Percentiles rank a stretch among this genome's conserved stretches.
Evolutionary conservation across 2,797 vertebrate species (phyloP).

Genomic region (Ceryle rudis): DNA sequence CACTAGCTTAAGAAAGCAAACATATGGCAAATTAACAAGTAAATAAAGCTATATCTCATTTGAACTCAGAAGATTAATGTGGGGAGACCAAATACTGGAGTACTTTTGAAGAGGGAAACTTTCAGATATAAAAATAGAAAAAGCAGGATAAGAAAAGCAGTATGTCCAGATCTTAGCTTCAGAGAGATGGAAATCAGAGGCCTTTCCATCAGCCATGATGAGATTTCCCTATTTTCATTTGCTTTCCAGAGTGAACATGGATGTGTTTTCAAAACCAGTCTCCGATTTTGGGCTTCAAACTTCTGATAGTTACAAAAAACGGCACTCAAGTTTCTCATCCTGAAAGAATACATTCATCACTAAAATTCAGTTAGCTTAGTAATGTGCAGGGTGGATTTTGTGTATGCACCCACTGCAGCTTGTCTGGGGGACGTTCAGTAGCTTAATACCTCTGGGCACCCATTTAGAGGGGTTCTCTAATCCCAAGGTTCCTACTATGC

Average conservation of each 20-base stretch:
- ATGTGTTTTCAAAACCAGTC: background rate
- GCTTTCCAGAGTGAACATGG: background rate
- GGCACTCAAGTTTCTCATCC: background rate
- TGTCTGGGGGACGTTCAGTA: background rate
- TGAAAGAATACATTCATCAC: background rate
- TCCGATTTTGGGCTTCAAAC: background rate
- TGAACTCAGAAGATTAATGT: conserved; percentile 10
- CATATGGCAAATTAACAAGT: background rate
- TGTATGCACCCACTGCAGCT: background rate
- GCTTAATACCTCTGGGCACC: background rate
- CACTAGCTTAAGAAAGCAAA: conserved; percentile 32
- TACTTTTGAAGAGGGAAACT: background rate
- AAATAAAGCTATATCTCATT: conserved; percentile 24
- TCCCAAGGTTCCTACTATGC: background rate
- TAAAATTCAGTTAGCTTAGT: background rate
- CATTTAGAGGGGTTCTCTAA: background rate
- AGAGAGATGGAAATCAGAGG: background rate
- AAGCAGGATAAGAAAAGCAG: background rate
- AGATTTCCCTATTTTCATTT: background rate
- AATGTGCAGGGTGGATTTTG: background rate
- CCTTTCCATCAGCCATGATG: background rate
- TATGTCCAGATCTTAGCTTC: background rate
- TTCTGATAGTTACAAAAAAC: background rate
- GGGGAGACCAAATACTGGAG: background rate
- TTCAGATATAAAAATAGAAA: background rate